A percentile compares a stretch with the other conserved stretches of the same genome.
phyloP scores from a whole-genome alignment of 2,797 vertebrate genomes.

The Poeciliopsis paucimaculata region DNA sequence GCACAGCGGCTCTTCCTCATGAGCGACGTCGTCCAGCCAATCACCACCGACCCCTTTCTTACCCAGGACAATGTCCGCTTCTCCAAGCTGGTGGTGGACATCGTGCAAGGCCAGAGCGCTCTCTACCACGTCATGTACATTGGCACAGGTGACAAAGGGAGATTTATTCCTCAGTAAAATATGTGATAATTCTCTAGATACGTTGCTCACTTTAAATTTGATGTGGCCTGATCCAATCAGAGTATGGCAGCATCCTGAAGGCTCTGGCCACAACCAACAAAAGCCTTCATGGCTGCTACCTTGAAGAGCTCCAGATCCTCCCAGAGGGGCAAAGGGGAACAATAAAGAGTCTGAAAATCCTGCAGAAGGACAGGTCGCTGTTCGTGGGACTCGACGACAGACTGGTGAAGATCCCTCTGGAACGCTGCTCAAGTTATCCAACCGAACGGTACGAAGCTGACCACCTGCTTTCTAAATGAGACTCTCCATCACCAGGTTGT shows the following conservation, averaged over 20 bases:
- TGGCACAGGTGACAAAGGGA: conserved; percentile 84
- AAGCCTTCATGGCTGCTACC: conserved; percentile 86
- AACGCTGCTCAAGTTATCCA: conserved; percentile 78
- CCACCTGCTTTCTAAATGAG: no score
- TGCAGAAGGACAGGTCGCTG: conserved; percentile 89
- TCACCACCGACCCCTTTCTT: conserved; percentile 86
- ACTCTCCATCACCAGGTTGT: neutral
- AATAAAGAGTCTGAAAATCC: conserved; percentile 88
- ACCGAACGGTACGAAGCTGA: conserved; percentile 64
- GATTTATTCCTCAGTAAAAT: neutral
- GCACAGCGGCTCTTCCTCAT: conserved; percentile 94
- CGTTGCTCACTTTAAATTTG: neutral
- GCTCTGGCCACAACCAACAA: conserved; percentile 87
- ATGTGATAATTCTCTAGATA: neutral
- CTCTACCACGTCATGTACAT: conserved; percentile 94
- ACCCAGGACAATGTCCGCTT: conserved; percentile 92
- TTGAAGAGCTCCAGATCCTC: conserved; percentile 92
- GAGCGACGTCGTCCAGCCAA: conserved; percentile 91
- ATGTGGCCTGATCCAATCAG: conserved; percentile 69
- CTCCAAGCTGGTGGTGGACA: conserved; percentile 91
- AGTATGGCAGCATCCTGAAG: conserved; percentile 93
- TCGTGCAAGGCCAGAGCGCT: conserved; percentile 90
- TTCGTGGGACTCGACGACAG: conserved; percentile 90
- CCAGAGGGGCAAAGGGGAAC: conserved; percentile 82
- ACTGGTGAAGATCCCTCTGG: conserved; percentile 89